phyloP scores from a whole-genome alignment of 2,888 invertebrate genomes.

The Aspidiotus rigidus region DNA sequence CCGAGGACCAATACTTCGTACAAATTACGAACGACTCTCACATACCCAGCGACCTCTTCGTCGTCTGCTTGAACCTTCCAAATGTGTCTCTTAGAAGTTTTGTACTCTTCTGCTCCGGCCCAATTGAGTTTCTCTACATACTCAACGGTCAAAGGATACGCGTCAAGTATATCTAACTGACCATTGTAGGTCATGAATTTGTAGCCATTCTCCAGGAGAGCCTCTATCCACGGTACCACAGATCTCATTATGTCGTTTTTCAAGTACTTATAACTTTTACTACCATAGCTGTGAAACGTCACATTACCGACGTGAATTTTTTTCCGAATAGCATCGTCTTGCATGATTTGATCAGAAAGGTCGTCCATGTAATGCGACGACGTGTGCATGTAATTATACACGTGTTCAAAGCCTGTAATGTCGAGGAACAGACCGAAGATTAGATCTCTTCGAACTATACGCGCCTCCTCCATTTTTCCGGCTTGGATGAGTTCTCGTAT shows the following conservation, averaged over 20 bases:
- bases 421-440: constrained; percentile 60
- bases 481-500: constrained; percentile 53
- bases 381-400: constrained; percentile 59
- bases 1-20: constrained; percentile 65
- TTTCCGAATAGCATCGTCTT: constrained; percentile 34
- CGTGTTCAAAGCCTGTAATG: constrained; percentile 64
- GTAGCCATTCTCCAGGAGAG: constrained; percentile 57
- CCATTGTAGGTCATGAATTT: constrained; percentile 74
- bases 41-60: constrained; percentile 63
- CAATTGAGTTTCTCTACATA: constrained; percentile 65
- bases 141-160: constrained; percentile 73
- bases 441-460: constrained; percentile 55
- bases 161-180: constrained; percentile 82
- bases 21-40: constrained; percentile 59
- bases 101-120: constrained; percentile 56
- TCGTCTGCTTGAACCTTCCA: constrained; percentile 53
- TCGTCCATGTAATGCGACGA: constrained; percentile 43
- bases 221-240: constrained; percentile 61
- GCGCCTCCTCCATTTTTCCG: constrained; percentile 59
- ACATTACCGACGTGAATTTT: constrained; percentile 78
- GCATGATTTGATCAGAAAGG: constrained; percentile 38
- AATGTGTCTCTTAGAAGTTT: constrained; percentile 53
- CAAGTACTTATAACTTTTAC: constrained; percentile 59
- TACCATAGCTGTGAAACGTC: constrained; percentile 54
- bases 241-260: constrained; percentile 71